Evolutionary conservation across 1,140 invertebrate genomes (phyloP), one percentile per base, ranked within the genome.

Genomic region (Schlechtendalia chinensis): DNA sequence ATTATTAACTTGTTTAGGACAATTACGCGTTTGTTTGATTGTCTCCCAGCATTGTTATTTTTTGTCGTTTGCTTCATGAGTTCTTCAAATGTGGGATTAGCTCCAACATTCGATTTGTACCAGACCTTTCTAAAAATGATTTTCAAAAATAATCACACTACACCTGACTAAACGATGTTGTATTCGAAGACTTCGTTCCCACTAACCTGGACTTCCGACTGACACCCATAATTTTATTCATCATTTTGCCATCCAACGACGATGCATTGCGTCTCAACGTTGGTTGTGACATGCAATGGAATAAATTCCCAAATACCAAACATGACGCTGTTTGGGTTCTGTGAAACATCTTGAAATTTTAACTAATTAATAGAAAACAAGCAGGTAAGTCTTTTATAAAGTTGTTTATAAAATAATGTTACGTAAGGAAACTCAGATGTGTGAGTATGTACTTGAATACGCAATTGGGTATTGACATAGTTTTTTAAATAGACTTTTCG

Each of bases 1-100:
- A 93, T 93, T 83, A 93, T 93, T n/a, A 93, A 81, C 85, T 92
- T 92, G 85, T 93, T 93, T 12, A 94, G 84, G 56, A 93, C 88
- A 0, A 86, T 85, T 11, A 89, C 86, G 84, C 92, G 85, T 63
- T 84, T 84, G 17, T 4, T 50, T 11, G 82, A 19, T 11, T 56
- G 47, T 27, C 50, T 45, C n/a, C 72, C 58, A 29, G 45, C 50
- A 39, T 75, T n/a, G n/a, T n/a, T 39, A 6, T 54, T 67, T 22
- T 74, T 63, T 3, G 71, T 79, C 0, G 59, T 77, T 56, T 65
- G 58, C 24, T 67, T 65, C 19, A 75, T 75, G 0, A 63, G 50
- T 22, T 81, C 59, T 63, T 77, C 61, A 67, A 53, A 75, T 6
- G 74, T 19, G 61, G 47, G 61, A 50, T 74, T 74, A 17, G 56